These are phyloP conservation scores for Phyllotreta cruciferae DNA, from an alignment of 2,888 invertebrate genomes.

Conservation along the genomic window DNA sequence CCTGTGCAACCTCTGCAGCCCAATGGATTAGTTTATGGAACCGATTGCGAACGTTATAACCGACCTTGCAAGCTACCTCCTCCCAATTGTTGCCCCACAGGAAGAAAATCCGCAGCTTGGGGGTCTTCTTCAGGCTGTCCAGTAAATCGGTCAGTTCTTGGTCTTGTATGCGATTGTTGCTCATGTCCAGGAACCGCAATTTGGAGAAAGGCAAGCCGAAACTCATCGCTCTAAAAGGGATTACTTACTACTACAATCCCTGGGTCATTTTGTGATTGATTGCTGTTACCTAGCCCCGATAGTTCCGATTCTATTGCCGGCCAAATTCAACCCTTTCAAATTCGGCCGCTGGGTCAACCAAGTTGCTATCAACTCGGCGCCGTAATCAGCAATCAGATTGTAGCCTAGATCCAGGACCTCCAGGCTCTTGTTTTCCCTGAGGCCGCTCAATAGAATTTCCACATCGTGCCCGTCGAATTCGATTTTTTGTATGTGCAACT, in stretches of 20 bases:
- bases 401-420: conserved; percentile 66
- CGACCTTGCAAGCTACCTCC: conserved; percentile 25
- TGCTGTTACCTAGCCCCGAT: conserved; percentile 64
- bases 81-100: conserved; percentile 61
- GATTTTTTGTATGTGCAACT: conserved; percentile 68
- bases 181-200: conserved; percentile 66
- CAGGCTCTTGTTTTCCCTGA: conserved; percentile 63
- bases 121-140: conserved; percentile 65
- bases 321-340: conserved; percentile 64
- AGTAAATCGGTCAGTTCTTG: conserved; percentile 64
- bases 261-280: too few species aligned
- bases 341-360: conserved; percentile 64
- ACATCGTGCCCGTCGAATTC: conserved; percentile 68
- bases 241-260: too few species aligned
- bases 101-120: conserved; percentile 56
- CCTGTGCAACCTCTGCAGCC: conserved; percentile 55
- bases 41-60: not conserved
- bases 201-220: conserved; percentile 67
- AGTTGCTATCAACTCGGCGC: conserved; percentile 63
- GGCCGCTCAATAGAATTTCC: conserved; percentile 64
- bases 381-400: conserved; percentile 69
- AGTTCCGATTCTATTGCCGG: conserved; percentile 65
- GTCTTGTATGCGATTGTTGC: conserved; percentile 65
- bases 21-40: not conserved
- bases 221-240: conserved; percentile 56